These are phyloP conservation scores for Metopia argyrocephala DNA, from an alignment of 2,888 invertebrate genomes.

Conservation along the genomic window DNA sequence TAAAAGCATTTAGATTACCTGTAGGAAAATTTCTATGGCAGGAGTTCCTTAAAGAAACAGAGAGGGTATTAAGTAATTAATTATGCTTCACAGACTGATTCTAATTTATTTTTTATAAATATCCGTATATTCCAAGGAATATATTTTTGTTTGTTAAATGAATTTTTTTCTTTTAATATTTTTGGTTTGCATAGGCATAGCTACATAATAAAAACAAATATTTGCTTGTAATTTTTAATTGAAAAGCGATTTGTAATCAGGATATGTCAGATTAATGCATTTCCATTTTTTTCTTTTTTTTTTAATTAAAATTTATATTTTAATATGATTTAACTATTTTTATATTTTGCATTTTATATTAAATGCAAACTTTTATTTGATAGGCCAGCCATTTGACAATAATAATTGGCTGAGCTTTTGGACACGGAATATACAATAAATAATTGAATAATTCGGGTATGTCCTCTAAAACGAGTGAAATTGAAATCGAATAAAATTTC, in stretches of 20 bases:
- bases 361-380: slow-evolving; percentile 46
- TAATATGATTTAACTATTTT: slow-evolving; percentile 25
- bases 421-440: too few species aligned
- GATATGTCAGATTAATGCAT: slow-evolving; percentile 61
- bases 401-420: too few species aligned
- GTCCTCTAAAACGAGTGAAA: too few species aligned
- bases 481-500: too few species aligned
- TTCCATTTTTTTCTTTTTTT: background rate
- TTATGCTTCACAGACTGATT: too few species aligned
- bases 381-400: too few species aligned
- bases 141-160: background rate
- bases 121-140: slow-evolving; percentile 13
- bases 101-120: too few species aligned
- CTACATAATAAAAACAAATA: slow-evolving; percentile 29
- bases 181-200: background rate
- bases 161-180: slow-evolving; percentile 9
- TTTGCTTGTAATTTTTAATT: slow-evolving; percentile 15
- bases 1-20: too few species aligned
- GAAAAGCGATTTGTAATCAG: slow-evolving; percentile 59
- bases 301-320: slow-evolving; percentile 2
- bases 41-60: too few species aligned
- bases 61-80: too few species aligned
- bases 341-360: slow-evolving; percentile 10
- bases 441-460: too few species aligned
- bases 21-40: too few species aligned